These are phyloP conservation scores for Coleophora flavipennella DNA, from an alignment of 2,888 invertebrate species.

Conservation along the genomic window DNA sequence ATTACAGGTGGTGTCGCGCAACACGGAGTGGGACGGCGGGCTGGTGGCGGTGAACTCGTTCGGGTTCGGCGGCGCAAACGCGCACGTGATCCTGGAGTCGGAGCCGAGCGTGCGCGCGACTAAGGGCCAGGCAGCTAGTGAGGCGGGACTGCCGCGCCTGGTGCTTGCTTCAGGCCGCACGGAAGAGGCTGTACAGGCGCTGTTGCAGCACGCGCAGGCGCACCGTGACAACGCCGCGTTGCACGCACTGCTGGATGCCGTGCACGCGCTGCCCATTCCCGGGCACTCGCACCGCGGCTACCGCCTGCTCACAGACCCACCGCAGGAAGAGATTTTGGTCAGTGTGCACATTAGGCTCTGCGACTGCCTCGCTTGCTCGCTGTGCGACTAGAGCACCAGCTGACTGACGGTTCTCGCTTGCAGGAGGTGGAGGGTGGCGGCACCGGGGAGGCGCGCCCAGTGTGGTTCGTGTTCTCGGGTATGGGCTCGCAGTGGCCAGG, in stretches of 20 bases:
- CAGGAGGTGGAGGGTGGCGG: conserved; percentile 44
- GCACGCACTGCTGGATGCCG: conserved; percentile 81
- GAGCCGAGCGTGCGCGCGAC: conserved; percentile 74
- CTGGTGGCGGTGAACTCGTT: conserved; percentile 95
- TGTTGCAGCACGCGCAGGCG: conserved; percentile 76
- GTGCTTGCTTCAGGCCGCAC: conserved; percentile 90
- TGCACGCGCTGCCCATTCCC: conserved; percentile 78
- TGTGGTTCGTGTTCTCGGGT: conserved; percentile 97
- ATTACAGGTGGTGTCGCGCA: conserved; percentile 82
- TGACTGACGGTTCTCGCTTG: not conserved
- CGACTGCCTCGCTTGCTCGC: not conserved
- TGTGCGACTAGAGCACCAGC: not conserved
- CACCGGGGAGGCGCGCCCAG: conserved; percentile 78
- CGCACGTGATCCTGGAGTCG: conserved; percentile 89
- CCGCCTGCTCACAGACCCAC: conserved; percentile 69
- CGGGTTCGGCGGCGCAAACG: conserved; percentile 98
- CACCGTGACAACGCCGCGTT: conserved; percentile 80
- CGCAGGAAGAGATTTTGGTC: conserved; percentile 27
- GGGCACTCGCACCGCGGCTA: conserved; percentile 90
- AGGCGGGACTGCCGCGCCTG: conserved; percentile 49
- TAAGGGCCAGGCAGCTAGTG: conserved; percentile 45
- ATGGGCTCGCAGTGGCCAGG: conserved; percentile 99
- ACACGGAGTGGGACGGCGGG: conserved; percentile 91
- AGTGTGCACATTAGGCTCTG: conserved; percentile 10
- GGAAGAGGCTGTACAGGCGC: conserved; percentile 78